A percentile compares a stretch with the other conserved stretches of the same genome.
Conservation (phyloP, 2,888 invertebrate genomes). For the Volucella inflata region DNA sequence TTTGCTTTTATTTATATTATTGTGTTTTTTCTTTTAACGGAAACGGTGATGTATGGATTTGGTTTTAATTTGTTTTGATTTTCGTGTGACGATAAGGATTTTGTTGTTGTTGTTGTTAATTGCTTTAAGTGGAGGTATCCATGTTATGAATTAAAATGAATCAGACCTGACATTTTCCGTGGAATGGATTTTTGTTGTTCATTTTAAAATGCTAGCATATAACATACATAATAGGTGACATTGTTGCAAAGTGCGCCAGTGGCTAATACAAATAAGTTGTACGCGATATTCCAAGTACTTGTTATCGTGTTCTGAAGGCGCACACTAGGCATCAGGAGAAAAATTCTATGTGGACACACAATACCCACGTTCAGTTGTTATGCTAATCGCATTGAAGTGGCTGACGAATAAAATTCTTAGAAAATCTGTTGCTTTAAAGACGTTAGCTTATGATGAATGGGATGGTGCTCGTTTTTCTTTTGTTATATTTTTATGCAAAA, state of each 20-base stretch:
- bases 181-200: constrained; percentile 8
- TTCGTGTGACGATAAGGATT: constrained; percentile 1
- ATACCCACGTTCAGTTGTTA: constrained; percentile 55
- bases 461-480: neutral
- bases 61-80: constrained; percentile 17
- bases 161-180: constrained; percentile 25
- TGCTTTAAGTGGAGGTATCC: neutral
- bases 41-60: constrained; percentile 44
- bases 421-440: constrained; percentile 26
- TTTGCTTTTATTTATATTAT: too few relatives aligned
- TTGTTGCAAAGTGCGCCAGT: constrained; percentile 41
- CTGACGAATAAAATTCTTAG: constrained; percentile 32
- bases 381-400: constrained; percentile 49
- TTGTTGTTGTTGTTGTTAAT: neutral
- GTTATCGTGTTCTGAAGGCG: constrained; percentile 43
- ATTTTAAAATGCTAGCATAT: neutral
- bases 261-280: constrained; percentile 20
- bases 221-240: constrained; percentile 22
- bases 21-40: constrained; percentile 27
- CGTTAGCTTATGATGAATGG: constrained; percentile 7
- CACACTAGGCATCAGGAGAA: constrained; percentile 38
- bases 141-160: constrained; percentile 15
- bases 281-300: constrained; percentile 29
- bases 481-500: too few relatives aligned
- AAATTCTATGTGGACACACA: constrained; percentile 45